Percentiles rank a stretch among this genome's conserved stretches.
Evolutionary conservation across 2,888 invertebrate species (phyloP).

Genomic region (Mimas tiliae): DNA sequence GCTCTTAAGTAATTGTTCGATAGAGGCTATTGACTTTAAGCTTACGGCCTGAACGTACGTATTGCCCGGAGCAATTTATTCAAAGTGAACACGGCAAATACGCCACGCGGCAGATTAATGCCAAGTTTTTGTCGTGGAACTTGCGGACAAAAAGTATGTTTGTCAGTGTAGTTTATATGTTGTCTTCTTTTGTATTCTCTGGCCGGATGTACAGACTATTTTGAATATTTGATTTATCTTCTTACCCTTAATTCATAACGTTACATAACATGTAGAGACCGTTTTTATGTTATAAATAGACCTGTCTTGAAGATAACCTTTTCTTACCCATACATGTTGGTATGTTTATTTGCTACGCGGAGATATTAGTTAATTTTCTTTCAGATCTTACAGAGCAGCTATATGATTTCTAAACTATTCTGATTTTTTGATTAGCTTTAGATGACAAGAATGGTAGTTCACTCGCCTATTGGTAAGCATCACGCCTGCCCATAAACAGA

Average conservation of each 20-base stretch:
- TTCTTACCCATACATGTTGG: too few species aligned
- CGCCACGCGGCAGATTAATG: slow-evolving; percentile 21
- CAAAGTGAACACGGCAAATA: slow-evolving; percentile 27
- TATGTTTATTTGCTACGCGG: too few species aligned
- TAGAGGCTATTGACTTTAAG: slow-evolving; percentile 48
- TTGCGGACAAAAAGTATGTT: slow-evolving; percentile 5
- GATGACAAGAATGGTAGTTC: too few species aligned
- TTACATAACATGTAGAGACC: background rate
- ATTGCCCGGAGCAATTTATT: slow-evolving; percentile 29
- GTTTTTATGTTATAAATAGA: background rate
- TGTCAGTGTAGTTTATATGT: slow-evolving; percentile 4
- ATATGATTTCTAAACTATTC: too few species aligned
- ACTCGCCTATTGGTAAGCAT: too few species aligned
- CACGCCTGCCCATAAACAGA: too few species aligned
- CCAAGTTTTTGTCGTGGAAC: slow-evolving; percentile 15
- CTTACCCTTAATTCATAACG: background rate
- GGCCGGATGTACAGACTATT: background rate
- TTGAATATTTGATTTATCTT: slow-evolving; percentile 22
- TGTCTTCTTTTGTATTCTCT: slow-evolving; percentile 2
- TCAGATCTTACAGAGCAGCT: too few species aligned
- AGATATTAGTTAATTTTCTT: too few species aligned
- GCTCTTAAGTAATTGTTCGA: slow-evolving; percentile 68
- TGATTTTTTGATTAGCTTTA: too few species aligned
- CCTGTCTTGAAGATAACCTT: background rate
- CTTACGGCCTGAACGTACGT: slow-evolving; percentile 33